These are phyloP conservation scores for Rutilus rutilus DNA, from an alignment of 2,113 vertebrate species.

Conservation along the genomic window DNA sequence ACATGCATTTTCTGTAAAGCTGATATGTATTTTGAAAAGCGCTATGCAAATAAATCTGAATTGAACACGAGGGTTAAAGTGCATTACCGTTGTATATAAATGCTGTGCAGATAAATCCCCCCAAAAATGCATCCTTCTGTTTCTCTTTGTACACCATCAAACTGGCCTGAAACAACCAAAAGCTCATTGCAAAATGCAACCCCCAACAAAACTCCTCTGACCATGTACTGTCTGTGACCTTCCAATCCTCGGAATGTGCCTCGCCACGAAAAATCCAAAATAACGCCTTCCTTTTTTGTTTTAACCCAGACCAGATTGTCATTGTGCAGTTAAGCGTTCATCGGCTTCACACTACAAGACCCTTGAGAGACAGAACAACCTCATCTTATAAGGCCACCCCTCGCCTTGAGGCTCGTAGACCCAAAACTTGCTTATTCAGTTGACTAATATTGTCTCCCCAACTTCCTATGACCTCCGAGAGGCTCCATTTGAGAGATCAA, in stretches of 20 bases:
- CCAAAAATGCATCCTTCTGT: background rate
- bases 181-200: background rate
- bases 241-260: background rate
- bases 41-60: too few species aligned
- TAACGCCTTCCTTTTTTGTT: slow-evolving; percentile 13
- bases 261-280: slow-evolving; percentile 30
- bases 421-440: slow-evolving; percentile 44
- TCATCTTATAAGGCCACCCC: slow-evolving; percentile 7
- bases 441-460: slow-evolving; percentile 10
- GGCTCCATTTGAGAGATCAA: background rate
- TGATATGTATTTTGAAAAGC: too few species aligned
- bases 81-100: background rate
- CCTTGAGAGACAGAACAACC: slow-evolving; percentile 42
- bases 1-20: too few species aligned
- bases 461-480: slow-evolving; percentile 6
- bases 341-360: slow-evolving; percentile 49
- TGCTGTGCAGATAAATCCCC: background rate
- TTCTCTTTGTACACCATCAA: background rate
- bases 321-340: slow-evolving; percentile 36
- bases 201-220: background rate
- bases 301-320: slow-evolving; percentile 35
- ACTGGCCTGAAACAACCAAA: slow-evolving; percentile 12
- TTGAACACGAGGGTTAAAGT: background rate
- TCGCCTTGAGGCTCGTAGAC: slow-evolving; percentile 5
- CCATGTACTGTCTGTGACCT: slow-evolving; percentile 31